A percentile compares a stretch with the other conserved stretches of the same genome.
These are phyloP conservation scores for Coptodon rendalli DNA, from an alignment of 2,113 vertebrate species.

Conservation along the genomic window DNA sequence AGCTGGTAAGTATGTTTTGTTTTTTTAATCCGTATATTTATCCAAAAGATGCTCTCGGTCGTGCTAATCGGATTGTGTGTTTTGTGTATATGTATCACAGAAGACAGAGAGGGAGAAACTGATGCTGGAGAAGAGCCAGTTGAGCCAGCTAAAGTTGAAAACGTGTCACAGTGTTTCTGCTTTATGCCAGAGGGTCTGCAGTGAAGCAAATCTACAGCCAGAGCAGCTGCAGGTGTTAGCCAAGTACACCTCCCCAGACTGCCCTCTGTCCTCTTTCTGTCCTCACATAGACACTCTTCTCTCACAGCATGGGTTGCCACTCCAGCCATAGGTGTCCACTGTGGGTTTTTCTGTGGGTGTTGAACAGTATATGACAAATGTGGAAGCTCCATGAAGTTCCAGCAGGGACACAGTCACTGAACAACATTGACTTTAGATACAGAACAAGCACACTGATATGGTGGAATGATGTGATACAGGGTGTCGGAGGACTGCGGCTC, in stretches of 20 bases:
- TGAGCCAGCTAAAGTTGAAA: conserved; percentile 81
- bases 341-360: background rate
- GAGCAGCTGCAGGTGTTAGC: conserved; percentile 90
- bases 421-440: background rate
- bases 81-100: conserved; percentile 57
- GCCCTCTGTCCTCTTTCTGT: conserved; percentile 81
- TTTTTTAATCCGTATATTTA: background rate
- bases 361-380: background rate
- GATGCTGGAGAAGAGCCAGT: conserved; percentile 79
- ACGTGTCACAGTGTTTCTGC: conserved; percentile 83
- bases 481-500: background rate
- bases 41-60: background rate
- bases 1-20: conserved; percentile 74
- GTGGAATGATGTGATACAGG: background rate
- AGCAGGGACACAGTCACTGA: conserved; percentile 8
- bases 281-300: conserved; percentile 64
- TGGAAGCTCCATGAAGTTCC: conserved; percentile 10
- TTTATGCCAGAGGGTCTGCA: conserved; percentile 86
- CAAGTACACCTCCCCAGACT: conserved; percentile 84
- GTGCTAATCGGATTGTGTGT: background rate
- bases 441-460: background rate
- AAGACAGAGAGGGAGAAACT: conserved; percentile 84
- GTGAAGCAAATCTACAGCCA: conserved; percentile 81
- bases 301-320: conserved; percentile 1
- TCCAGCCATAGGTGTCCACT: conserved; percentile 8